A percentile compares a stretch with the other conserved stretches of the same genome.
Evolutionary conservation across 2,797 vertebrate species (phyloP).

Genomic region (Threskiornis aethiopicus): DNA sequence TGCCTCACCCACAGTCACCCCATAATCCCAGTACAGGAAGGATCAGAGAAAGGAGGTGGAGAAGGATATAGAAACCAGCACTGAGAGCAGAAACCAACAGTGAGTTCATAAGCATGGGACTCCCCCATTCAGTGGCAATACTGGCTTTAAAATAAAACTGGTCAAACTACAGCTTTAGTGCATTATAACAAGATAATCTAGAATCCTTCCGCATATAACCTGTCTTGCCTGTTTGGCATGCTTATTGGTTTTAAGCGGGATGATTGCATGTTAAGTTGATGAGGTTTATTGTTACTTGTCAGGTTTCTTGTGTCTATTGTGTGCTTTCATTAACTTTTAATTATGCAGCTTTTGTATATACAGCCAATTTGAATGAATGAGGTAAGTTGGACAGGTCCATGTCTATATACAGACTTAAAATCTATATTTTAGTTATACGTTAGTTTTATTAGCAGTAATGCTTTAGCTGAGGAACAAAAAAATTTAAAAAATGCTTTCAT

Average conservation of each 20-base stretch:
- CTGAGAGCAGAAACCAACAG: not conserved
- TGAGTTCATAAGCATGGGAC: not conserved
- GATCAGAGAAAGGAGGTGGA: not conserved
- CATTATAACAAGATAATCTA: conserved; percentile 5
- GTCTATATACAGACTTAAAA: not conserved
- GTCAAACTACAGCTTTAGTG: not conserved
- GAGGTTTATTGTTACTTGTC: conserved; percentile 48
- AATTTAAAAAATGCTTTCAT: not conserved
- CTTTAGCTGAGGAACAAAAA: not conserved
- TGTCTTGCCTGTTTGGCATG: conserved; percentile 13
- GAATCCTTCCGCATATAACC: not conserved
- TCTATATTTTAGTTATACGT: not conserved
- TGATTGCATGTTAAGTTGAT: conserved; percentile 14
- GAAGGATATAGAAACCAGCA: not conserved
- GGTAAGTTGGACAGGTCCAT: not conserved
- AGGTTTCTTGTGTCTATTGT: conserved; percentile 42
- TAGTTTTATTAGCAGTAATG: not conserved
- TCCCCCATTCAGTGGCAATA: not conserved
- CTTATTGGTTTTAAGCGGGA: conserved; percentile 9
- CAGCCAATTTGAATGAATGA: not conserved
- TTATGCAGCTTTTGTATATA: not conserved
- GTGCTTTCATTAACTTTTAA: conserved; percentile 35
- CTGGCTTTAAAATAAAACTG: conserved; percentile 15
- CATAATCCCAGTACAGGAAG: not conserved
- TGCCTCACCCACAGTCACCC: not conserved